Conservation (phyloP, 2,888 invertebrate species). For the Dromius quadrimaculatus region DNA sequence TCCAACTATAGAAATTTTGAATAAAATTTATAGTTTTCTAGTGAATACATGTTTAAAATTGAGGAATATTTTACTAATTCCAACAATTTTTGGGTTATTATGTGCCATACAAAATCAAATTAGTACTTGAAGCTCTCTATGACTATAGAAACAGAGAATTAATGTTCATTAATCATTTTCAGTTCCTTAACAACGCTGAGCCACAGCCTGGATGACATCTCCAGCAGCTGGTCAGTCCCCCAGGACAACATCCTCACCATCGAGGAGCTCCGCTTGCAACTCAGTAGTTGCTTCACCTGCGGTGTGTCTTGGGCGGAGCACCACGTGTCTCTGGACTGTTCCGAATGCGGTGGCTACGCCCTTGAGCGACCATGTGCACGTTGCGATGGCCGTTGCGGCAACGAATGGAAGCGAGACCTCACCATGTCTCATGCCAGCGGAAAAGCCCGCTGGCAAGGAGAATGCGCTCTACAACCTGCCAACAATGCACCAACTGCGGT, state of each 20-base stretch:
- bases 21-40: too few species aligned
- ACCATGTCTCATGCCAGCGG: conserved; percentile 79
- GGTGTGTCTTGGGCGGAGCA: conserved; percentile 85
- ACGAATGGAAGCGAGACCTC: conserved; percentile 81
- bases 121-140: too few species aligned
- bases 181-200: conserved; percentile 64
- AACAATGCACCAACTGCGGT: conserved; percentile 22
- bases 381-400: conserved; percentile 80
- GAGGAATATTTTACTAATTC: too few species aligned
- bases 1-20: too few species aligned
- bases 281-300: conserved; percentile 82
- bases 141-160: too few species aligned
- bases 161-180: too few species aligned
- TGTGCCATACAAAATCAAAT: too few species aligned
- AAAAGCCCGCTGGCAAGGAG: conserved; percentile 80
- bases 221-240: conserved; percentile 59
- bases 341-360: conserved; percentile 84
- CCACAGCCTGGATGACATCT: conserved; percentile 65
- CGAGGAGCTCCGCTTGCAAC: conserved; percentile 77
- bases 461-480: conserved; percentile 67
- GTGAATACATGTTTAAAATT: too few species aligned
- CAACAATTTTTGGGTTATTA: too few species aligned
- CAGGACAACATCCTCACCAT: conserved; percentile 74
- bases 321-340: conserved; percentile 82
- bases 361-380: conserved; percentile 80